phyloP scores from a whole-genome alignment of 2,888 invertebrate genomes.

The Mythimna loreyi region DNA sequence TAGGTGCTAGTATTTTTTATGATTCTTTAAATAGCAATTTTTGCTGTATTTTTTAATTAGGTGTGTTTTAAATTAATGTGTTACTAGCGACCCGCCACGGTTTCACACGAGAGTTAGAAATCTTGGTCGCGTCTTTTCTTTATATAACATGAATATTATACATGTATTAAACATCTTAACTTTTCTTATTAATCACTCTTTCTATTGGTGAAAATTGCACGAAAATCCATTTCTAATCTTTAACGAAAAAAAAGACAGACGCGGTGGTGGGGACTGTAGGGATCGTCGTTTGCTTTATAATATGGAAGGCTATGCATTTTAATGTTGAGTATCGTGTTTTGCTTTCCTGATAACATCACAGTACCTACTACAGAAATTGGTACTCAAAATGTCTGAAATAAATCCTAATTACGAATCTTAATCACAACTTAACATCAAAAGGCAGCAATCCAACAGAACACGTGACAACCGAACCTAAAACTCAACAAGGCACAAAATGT shows the following conservation, averaged over 20 bases:
- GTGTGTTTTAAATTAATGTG: not conserved
- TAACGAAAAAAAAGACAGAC: too few species aligned
- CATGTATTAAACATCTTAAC: too few species aligned
- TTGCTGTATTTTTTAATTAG: not conserved
- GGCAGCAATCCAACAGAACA: conserved; percentile 38
- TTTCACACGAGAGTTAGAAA: too few species aligned
- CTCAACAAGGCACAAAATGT: conserved; percentile 67
- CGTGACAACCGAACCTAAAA: conserved; percentile 61
- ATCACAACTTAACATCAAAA: conserved; percentile 33
- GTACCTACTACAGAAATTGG: not conserved
- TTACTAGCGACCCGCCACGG: too few species aligned
- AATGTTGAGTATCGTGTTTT: not conserved
- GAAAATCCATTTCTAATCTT: too few species aligned
- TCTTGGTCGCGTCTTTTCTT: too few species aligned
- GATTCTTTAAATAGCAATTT: not conserved
- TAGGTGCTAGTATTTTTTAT: conserved; percentile 15
- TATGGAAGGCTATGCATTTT: not conserved
- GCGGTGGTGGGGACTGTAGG: too few species aligned
- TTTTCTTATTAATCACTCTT: too few species aligned
- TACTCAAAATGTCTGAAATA: not conserved
- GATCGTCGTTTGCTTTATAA: too few species aligned
- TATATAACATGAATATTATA: too few species aligned
- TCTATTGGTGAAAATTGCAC: too few species aligned
- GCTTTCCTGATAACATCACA: not conserved
- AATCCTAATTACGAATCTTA: conserved; percentile 16